These are phyloP conservation scores for rabbit (Oryctolagus cuniculus) DNA, from an alignment of 2,113 vertebrate genomes.

Conservation along the genomic window mOryCun1.1 NC_091441.1:94985501-94986000, in stretches of 20 bases:
- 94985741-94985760: conserved; percentile 53
- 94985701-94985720: conserved; percentile 50
- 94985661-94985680: conserved; percentile 69
- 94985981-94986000: conserved; percentile 63
- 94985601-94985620: conserved; percentile 30
- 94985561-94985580: conserved; percentile 61
- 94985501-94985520: conserved; percentile 45
- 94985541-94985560: conserved; percentile 54
- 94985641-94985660: conserved; percentile 73
- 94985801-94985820: background rate
- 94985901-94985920: conserved; percentile 40
- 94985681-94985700: conserved; percentile 76
- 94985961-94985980: conserved; percentile 68
- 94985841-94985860: conserved; percentile 68
- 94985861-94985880: conserved; percentile 49
- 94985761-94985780: background rate
- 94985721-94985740: conserved; percentile 43
- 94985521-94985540: conserved; percentile 57
- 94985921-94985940: background rate
- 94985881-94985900: conserved; percentile 68
- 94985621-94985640: conserved; percentile 57
- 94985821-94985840: conserved; percentile 41
- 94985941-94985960: background rate
- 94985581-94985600: conserved; percentile 73
- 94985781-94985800: background rate